These are phyloP conservation scores for Cataglyphis altisquamis DNA, from an alignment of 2,888 invertebrate genomes.

Conservation along the genomic window DNA sequence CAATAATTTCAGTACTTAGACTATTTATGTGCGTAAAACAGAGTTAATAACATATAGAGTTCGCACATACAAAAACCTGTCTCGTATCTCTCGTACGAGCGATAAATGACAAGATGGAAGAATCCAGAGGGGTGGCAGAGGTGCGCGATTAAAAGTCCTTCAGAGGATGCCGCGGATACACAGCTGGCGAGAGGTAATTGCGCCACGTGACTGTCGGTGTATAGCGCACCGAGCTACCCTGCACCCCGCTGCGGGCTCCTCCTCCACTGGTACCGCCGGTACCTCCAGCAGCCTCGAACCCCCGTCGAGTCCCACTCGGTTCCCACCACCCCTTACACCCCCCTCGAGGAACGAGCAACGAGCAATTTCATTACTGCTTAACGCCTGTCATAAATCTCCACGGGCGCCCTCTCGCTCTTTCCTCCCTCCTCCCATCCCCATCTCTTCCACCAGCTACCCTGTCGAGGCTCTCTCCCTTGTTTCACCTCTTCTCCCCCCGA, in stretches of 20 bases:
- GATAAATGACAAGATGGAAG: slow-evolving; percentile 75
- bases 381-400: slow-evolving; percentile 87
- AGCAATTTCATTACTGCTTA: slow-evolving; percentile 88
- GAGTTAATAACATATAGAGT: not conserved
- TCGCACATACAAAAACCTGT: slow-evolving; percentile 6
- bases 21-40: not conserved
- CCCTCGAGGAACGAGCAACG: slow-evolving; percentile 85
- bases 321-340: slow-evolving; percentile 77
- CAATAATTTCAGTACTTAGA: not conserved
- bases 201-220: slow-evolving; percentile 84
- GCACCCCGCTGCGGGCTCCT: slow-evolving; percentile 56
- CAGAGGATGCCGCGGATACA: slow-evolving; percentile 81
- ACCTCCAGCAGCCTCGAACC: slow-evolving; percentile 73
- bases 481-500: slow-evolving; percentile 41
- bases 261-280: slow-evolving; percentile 60
- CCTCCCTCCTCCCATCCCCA: slow-evolving; percentile 63
- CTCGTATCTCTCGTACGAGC: slow-evolving; percentile 54
- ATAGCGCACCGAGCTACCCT: slow-evolving; percentile 72
- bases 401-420: slow-evolving; percentile 77
- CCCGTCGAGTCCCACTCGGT: slow-evolving; percentile 76
- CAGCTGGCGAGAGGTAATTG: slow-evolving; percentile 84
- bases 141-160: slow-evolving; percentile 82
- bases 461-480: slow-evolving; percentile 58
- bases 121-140: slow-evolving; percentile 68
- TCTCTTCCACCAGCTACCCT: slow-evolving; percentile 68